phyloP scores from a whole-genome alignment of 1,140 invertebrate species.

The Plectus sambesii region DNA sequence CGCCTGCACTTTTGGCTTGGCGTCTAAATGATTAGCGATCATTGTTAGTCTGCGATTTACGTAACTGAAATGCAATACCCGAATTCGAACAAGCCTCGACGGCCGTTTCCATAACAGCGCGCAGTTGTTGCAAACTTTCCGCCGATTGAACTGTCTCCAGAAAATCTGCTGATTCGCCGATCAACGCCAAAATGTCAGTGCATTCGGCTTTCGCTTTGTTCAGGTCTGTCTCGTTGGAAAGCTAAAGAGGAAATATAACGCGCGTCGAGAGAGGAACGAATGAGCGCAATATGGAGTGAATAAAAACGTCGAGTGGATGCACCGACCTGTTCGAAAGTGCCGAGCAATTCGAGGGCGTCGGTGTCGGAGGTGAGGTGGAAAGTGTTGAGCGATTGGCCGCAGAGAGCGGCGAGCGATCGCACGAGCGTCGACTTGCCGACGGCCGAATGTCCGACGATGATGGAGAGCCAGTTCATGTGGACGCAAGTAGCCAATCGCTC shows the following conservation, averaged over 20 bases:
- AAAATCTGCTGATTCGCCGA: background rate
- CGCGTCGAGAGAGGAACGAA: no score
- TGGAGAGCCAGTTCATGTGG: constrained; percentile 78
- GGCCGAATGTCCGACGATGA: constrained; percentile 67
- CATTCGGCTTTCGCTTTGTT: no score
- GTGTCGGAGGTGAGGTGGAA: constrained; percentile 79
- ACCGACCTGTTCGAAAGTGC: constrained; percentile 85
- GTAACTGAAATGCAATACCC: no score
- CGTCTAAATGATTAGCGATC: no score
- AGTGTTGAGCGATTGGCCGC: constrained; percentile 61
- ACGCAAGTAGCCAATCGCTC: constrained; percentile 68
- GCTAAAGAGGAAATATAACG: no score
- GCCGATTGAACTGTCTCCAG: constrained; percentile 25
- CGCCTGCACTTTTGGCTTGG: no score
- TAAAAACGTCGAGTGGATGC: background rate
- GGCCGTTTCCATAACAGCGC: no score
- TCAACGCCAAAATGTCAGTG: constrained; percentile 6
- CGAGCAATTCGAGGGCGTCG: constrained; percentile 85
- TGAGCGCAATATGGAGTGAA: no score
- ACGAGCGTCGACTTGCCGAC: constrained; percentile 72
- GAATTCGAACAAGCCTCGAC: no score
- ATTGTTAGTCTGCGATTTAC: no score
- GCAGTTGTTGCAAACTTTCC: background rate
- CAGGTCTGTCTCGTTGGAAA: no score
- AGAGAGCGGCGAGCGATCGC: constrained; percentile 61